These are phyloP conservation scores for Drosophila mayri DNA, from an alignment of 1,140 invertebrate species.

Conservation along the genomic window DNA sequence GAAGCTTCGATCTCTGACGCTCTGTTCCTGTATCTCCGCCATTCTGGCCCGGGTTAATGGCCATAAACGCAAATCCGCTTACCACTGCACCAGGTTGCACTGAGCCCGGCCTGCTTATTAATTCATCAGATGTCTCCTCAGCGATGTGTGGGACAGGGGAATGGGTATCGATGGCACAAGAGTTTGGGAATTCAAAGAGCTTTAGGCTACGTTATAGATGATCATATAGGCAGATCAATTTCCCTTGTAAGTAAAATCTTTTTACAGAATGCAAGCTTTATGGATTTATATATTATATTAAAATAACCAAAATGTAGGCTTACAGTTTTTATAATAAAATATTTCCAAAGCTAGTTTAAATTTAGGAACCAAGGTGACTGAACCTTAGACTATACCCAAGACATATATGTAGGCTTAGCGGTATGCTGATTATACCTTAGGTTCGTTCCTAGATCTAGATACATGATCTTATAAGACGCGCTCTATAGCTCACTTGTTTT, in stretches of 20 bases:
- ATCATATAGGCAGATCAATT: no score
- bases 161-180: not conserved
- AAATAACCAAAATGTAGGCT: no score
- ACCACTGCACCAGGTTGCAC: conserved; percentile 17
- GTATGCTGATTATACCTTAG: not conserved
- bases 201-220: no score
- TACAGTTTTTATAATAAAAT: not conserved
- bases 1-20: not conserved
- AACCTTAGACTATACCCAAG: not conserved
- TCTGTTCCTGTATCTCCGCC: no score
- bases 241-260: no score
- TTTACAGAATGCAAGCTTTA: no score
- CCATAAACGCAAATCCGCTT: conserved; percentile 56
- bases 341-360: not conserved
- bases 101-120: conserved; percentile 25
- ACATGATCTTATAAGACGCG: conserved; percentile 12
- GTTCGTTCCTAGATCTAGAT: conserved; percentile 28
- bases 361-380: not conserved
- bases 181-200: not conserved
- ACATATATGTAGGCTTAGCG: not conserved
- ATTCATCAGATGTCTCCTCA: conserved; percentile 30
- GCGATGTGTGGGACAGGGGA: not conserved
- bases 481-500: conserved; percentile 7
- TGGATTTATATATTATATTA: no score
- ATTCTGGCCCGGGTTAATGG: conserved; percentile 36